phyloP scores from a whole-genome alignment of 2,888 invertebrate species.

The Brenthis hecate region DNA sequence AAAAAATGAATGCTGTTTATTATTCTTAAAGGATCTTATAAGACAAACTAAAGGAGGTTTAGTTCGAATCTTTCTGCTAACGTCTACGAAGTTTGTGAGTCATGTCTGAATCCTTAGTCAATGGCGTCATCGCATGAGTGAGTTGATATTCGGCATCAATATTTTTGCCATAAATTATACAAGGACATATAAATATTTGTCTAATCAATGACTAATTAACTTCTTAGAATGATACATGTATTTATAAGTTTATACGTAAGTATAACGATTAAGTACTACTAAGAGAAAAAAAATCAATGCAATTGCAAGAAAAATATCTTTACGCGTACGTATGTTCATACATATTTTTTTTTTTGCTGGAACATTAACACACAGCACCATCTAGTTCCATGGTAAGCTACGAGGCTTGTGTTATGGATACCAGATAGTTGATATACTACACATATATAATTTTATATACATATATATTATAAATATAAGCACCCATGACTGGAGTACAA shows the following conservation, averaged over 20 bases:
- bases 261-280: neutral
- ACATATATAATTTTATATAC: too few species aligned
- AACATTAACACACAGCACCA: too few species aligned
- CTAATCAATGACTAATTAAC: constrained; percentile 18
- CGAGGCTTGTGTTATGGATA: too few species aligned
- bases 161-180: constrained; percentile 19
- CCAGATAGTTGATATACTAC: too few species aligned
- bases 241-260: neutral
- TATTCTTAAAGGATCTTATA: constrained; percentile 5
- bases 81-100: constrained; percentile 54
- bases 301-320: too few species aligned
- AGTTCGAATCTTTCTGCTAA: constrained; percentile 30
- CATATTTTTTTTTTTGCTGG: too few species aligned
- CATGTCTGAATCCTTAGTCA: constrained; percentile 64
- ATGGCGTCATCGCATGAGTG: constrained; percentile 65
- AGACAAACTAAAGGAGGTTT: constrained; percentile 13
- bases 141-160: constrained; percentile 38
- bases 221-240: constrained; percentile 15
- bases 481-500: too few species aligned
- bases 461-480: too few species aligned
- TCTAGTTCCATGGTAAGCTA: too few species aligned
- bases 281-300: neutral
- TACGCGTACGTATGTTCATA: too few species aligned
- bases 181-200: constrained; percentile 28
- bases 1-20: neutral